Evolutionary conservation across 2,888 invertebrate species (phyloP).

Genomic region (Galerucella calmariensis): DNA sequence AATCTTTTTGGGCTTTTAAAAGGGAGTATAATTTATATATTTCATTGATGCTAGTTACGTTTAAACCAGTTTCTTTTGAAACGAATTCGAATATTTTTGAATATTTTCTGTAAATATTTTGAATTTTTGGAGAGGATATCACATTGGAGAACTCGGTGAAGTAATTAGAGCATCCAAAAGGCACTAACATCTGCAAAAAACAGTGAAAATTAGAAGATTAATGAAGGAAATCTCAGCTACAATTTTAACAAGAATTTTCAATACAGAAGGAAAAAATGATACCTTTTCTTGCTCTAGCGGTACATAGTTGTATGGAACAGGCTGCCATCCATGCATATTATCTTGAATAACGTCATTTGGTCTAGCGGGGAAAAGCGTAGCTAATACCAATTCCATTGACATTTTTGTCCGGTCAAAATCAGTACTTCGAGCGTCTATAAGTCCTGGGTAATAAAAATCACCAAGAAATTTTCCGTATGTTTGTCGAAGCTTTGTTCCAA

Average conservation of each 20-base stretch:
- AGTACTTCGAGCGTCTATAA: background rate
- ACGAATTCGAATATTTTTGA: background rate
- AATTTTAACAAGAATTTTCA: too few relatives aligned
- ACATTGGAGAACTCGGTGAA: background rate
- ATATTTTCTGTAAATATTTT: background rate
- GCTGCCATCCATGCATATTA: too few relatives aligned
- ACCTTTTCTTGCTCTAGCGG: background rate
- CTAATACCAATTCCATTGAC: background rate
- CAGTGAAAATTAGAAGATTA: background rate
- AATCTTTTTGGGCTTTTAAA: background rate
- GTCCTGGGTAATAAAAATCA: background rate
- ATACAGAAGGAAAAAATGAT: background rate
- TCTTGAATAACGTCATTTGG: background rate
- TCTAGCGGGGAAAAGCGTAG: background rate
- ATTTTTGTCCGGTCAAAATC: background rate
- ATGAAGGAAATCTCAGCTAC: too few relatives aligned
- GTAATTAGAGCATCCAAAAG: background rate
- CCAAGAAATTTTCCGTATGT: background rate
- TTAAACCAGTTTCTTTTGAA: background rate
- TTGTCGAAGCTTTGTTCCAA: background rate
- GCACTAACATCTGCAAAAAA: background rate
- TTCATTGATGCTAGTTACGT: background rate
- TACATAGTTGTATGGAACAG: background rate
- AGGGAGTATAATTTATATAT: background rate
- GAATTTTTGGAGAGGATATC: background rate